Conservation (phyloP, 2,113 vertebrate genomes). For the Scomber colias region DNA sequence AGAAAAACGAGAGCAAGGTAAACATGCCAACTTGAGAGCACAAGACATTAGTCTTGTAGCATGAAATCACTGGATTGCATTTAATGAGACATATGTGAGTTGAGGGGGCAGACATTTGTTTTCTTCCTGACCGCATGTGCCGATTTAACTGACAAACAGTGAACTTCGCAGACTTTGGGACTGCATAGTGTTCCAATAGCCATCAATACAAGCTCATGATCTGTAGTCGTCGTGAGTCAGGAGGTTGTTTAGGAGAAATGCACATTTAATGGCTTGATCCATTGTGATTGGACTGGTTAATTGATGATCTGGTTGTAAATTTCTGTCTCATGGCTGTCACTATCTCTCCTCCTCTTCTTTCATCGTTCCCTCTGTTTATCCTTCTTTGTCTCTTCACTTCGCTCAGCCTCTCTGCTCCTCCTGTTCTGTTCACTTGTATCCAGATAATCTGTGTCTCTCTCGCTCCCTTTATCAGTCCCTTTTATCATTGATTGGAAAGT, state of each 20-base stretch:
- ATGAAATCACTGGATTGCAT: constrained; percentile 70
- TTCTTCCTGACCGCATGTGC: constrained; percentile 60
- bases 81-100: constrained; percentile 69
- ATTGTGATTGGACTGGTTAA: constrained; percentile 81
- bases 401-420: constrained; percentile 30
- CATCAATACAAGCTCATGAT: constrained; percentile 61
- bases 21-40: constrained; percentile 77
- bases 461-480: constrained; percentile 29
- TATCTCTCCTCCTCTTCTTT: constrained; percentile 59
- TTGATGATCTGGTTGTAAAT: constrained; percentile 80
- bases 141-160: constrained; percentile 61
- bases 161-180: constrained; percentile 66
- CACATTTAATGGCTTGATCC: constrained; percentile 78
- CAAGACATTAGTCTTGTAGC: constrained; percentile 65
- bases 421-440: constrained; percentile 3
- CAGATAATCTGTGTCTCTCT: constrained; percentile 5
- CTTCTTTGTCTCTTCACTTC: constrained; percentile 37
- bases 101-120: constrained; percentile 71
- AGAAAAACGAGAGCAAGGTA: constrained; percentile 76
- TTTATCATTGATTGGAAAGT: constrained; percentile 13
- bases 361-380: constrained; percentile 52
- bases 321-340: constrained; percentile 60
- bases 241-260: constrained; percentile 63
- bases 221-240: constrained; percentile 56
- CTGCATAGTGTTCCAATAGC: constrained; percentile 50